Conservation (phyloP, 2,113 vertebrate species). For the Peromyscus maniculatus region DNA sequence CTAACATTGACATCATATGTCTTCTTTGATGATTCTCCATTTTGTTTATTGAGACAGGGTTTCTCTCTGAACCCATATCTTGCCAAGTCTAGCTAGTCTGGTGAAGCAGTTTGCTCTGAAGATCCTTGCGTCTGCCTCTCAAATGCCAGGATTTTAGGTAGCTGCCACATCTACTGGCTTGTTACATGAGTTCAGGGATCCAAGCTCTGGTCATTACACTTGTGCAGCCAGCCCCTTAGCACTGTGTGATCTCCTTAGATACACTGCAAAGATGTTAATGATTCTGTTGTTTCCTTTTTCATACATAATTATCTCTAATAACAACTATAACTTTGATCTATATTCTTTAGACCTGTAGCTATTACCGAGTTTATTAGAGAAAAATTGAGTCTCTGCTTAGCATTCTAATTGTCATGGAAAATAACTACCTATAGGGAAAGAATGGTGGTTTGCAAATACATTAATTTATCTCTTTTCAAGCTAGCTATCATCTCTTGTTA, state of each 20-base stretch:
- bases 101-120: too few species aligned
- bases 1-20: not conserved
- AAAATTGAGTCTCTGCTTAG: constrained; percentile 42
- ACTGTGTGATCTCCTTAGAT: not conserved
- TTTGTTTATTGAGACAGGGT: not conserved
- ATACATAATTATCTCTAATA: constrained; percentile 54
- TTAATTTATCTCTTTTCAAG: constrained; percentile 44
- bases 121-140: not conserved
- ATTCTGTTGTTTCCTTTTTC: constrained; percentile 12
- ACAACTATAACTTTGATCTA: constrained; percentile 42
- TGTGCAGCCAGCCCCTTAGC: too few species aligned
- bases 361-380: not conserved
- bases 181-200: not conserved
- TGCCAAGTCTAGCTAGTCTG: not conserved
- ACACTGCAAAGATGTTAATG: constrained; percentile 22
- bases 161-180: too few species aligned
- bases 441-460: not conserved
- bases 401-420: constrained; percentile 71
- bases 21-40: not conserved
- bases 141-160: not conserved
- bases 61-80: not conserved
- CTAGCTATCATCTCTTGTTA: constrained; percentile 70
- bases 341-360: not conserved
- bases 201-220: not conserved
- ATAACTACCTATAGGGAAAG: constrained; percentile 50